Evolutionary conservation across 1,140 invertebrate species (phyloP).

Genomic region (Rhizoglyphus robini): DNA sequence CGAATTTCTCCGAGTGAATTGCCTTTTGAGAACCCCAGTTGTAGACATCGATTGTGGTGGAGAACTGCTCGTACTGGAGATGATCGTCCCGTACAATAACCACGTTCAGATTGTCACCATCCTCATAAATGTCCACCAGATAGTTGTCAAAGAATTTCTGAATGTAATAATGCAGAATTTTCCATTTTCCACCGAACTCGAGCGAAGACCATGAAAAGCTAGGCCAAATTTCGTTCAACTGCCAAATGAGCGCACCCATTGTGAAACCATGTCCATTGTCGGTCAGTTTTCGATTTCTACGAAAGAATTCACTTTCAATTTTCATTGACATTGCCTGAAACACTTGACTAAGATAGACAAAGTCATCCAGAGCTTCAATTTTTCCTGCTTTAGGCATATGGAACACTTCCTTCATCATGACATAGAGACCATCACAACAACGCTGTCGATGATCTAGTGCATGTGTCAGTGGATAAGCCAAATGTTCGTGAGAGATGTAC

Average conservation of each 20-base stretch:
- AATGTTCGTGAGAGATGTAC: constrained; percentile 44
- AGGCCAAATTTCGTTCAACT: constrained; percentile 96
- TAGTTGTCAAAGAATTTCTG: constrained; percentile 64
- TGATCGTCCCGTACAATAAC: constrained; percentile 19
- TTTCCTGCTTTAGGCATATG: constrained; percentile 23
- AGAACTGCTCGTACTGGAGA: constrained; percentile 2
- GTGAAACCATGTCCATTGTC: constrained; percentile 49
- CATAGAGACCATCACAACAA: constrained; percentile 44
- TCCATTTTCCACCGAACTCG: constrained; percentile 66
- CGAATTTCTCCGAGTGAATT: background rate
- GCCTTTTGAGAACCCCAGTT: background rate
- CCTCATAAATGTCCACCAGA: constrained; percentile 43
- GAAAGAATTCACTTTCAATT: constrained; percentile 73
- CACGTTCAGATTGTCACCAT: constrained; percentile 5
- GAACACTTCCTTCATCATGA: background rate
- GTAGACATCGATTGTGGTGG: background rate
- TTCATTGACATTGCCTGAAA: constrained; percentile 73
- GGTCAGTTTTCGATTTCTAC: constrained; percentile 41
- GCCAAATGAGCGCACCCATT: constrained; percentile 98
- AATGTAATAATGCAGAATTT: constrained; percentile 83
- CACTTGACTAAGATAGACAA: constrained; percentile 42
- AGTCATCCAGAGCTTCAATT: constrained; percentile 22
- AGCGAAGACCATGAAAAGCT: constrained; percentile 94
- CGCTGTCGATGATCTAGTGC: constrained; percentile 65
- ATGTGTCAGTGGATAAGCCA: constrained; percentile 42